A percentile compares a stretch with the other conserved stretches of the same genome.
Conservation (phyloP, 37 sponge, comb jelly and placozoan species). For the Spongilla lacustris region DNA sequence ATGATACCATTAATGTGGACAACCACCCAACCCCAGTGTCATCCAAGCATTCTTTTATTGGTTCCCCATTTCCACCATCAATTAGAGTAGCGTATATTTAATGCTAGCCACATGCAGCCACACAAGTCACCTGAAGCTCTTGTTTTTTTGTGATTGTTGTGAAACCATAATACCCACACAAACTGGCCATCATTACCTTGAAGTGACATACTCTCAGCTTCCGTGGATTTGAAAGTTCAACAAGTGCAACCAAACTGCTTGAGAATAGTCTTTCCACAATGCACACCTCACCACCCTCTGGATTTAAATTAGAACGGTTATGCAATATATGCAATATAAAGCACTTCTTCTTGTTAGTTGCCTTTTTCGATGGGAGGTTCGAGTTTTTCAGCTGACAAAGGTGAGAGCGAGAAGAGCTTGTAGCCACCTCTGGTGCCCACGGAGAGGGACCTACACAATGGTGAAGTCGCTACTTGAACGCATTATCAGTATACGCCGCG, state of each 20-base stretch:
- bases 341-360: not conserved
- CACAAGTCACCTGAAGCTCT: not conserved
- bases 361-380: conserved; percentile 72
- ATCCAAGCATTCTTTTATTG: too few species aligned
- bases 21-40: too few species aligned
- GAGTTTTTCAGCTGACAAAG: conserved; percentile 22
- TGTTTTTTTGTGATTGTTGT: not conserved
- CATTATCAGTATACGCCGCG: not conserved
- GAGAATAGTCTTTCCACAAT: conserved; percentile 95
- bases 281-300: conserved; percentile 84
- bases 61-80: not conserved
- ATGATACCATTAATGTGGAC: not conserved
- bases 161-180: not conserved
- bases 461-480: not conserved
- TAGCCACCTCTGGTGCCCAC: conserved; percentile 86
- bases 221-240: conserved; percentile 78
- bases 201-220: conserved; percentile 97
- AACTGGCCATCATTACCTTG: conserved; percentile 57
- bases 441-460: conserved; percentile 66
- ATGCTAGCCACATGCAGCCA: not conserved
- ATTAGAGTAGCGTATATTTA: not conserved
- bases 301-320: not conserved
- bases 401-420: conserved; percentile 67
- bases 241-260: conserved; percentile 95
- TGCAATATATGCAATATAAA: not conserved